phyloP scores from a whole-genome alignment of 2,797 vertebrate species.

The Pagetopsis macropterus region DNA sequence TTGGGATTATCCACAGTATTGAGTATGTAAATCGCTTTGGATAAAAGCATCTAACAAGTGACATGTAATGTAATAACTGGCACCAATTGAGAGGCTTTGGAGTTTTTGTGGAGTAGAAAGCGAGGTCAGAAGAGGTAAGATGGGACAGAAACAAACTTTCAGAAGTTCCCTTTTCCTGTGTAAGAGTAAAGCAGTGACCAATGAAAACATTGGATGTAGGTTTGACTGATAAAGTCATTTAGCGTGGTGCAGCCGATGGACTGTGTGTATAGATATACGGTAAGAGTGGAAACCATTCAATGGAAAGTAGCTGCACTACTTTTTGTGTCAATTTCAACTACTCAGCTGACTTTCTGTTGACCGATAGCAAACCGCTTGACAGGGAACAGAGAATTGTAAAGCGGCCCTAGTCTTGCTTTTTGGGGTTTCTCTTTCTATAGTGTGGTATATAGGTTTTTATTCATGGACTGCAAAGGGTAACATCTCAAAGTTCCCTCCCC shows the following conservation, averaged over 20 bases:
- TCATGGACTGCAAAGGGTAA: too few species aligned
- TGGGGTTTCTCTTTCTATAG: too few species aligned
- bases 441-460: too few species aligned
- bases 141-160: neutral
- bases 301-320: neutral
- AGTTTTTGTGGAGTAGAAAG: conserved; percentile 22
- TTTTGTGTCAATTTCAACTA: neutral
- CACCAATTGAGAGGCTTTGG: conserved; percentile 43
- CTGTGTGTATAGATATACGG: neutral
- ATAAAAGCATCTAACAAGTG: too few species aligned
- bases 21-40: too few species aligned
- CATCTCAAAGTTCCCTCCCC: too few species aligned
- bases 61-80: conserved; percentile 5
- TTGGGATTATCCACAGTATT: too few species aligned
- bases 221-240: neutral
- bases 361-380: neutral
- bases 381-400: neutral
- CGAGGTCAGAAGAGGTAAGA: conserved; percentile 22
- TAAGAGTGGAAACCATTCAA: neutral
- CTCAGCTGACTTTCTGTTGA: neutral
- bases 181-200: neutral
- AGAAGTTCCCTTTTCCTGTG: too few species aligned
- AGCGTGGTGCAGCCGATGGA: neutral
- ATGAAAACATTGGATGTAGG: neutral
- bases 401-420: too few species aligned